A percentile compares a stretch with the other conserved stretches of the same genome.
These are phyloP conservation scores for Melanotaenia pygmaea DNA, from an alignment of 2,797 vertebrate genomes.

Conservation along the genomic window DNA sequence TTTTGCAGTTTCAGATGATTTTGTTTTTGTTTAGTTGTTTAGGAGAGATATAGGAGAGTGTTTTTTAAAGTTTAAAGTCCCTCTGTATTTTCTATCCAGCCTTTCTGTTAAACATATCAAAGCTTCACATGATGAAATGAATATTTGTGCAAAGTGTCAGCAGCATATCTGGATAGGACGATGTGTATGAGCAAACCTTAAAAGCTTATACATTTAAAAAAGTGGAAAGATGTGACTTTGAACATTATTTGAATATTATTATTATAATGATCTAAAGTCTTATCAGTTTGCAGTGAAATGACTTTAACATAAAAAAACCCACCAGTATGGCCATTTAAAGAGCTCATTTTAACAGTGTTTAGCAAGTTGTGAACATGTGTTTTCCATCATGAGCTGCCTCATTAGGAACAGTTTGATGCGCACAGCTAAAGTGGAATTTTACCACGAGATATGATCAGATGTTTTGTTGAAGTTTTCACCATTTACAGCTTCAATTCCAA, in stretches of 20 bases:
- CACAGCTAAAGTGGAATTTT: slow-evolving; percentile 34
- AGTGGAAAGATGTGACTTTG: not conserved
- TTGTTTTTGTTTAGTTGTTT: too few species aligned
- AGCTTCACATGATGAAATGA: not conserved
- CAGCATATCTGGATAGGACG: too few species aligned
- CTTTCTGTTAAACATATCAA: not conserved
- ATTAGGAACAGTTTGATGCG: not conserved
- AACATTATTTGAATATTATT: too few species aligned
- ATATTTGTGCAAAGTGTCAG: slow-evolving; percentile 2
- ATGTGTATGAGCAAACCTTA: too few species aligned
- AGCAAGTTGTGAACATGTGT: slow-evolving; percentile 42
- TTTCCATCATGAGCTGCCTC: slow-evolving; percentile 34
- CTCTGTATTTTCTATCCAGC: not conserved
- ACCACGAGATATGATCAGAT: not conserved
- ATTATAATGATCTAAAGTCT: not conserved
- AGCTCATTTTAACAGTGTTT: slow-evolving; percentile 11
- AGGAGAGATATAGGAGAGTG: too few species aligned
- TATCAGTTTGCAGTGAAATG: slow-evolving; percentile 5
- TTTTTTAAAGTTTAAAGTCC: not conserved
- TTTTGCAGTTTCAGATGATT: too few species aligned
- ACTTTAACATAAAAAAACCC: slow-evolving; percentile 7
- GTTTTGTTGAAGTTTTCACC: slow-evolving; percentile 8
- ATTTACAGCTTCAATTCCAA: slow-evolving; percentile 7
- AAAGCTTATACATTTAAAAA: too few species aligned
- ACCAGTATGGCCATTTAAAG: not conserved